These are phyloP conservation scores for Lasioglossum malachurum DNA, from an alignment of 2,888 invertebrate species.

Conservation along the genomic window DNA sequence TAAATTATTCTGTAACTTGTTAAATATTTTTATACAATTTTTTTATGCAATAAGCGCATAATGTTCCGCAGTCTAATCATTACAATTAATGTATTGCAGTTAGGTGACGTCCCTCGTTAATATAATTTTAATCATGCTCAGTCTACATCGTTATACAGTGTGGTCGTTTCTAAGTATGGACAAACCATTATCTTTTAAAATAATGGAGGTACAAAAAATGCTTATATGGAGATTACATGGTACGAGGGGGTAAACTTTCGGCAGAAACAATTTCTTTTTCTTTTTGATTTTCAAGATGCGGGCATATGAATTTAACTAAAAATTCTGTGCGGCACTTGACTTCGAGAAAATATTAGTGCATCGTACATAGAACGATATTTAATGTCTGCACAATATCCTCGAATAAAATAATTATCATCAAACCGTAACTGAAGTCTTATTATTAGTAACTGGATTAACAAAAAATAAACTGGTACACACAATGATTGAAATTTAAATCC, in stretches of 20 bases:
- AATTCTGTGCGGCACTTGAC: background rate
- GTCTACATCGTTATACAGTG: background rate
- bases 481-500: background rate
- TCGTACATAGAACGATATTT: background rate
- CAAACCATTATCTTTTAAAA: constrained; percentile 2
- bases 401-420: background rate
- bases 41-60: background rate
- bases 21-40: background rate
- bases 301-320: background rate
- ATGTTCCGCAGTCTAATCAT: background rate
- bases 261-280: background rate
- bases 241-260: background rate
- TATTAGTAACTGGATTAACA: background rate
- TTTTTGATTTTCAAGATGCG: background rate
- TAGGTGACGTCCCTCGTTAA: background rate
- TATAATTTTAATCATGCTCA: background rate
- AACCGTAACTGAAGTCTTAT: background rate
- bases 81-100: background rate
- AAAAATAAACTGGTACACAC: background rate
- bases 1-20: background rate
- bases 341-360: background rate
- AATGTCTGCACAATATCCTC: background rate
- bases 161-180: background rate
- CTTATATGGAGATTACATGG: background rate
- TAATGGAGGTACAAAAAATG: background rate